Evolutionary conservation across 2,113 vertebrate species (phyloP), one percentile per base, ranked within the genome.

Genomic region (Chionodraco myersi): DNA sequence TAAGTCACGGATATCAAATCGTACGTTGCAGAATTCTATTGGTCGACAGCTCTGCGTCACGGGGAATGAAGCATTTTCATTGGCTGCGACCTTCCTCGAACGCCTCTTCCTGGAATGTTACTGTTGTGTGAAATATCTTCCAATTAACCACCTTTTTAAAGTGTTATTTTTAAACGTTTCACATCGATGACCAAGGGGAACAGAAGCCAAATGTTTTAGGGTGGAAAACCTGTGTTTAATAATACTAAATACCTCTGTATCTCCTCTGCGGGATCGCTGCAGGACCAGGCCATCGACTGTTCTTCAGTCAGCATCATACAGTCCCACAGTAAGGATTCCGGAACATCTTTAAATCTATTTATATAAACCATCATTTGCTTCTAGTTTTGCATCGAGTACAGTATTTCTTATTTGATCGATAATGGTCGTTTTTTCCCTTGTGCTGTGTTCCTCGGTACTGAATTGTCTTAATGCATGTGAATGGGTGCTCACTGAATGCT

Each of bases 1-100:
- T 79, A 75, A 85, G 74, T 0, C 30, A 10, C 52, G 26, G 23
- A 51, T 51, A n/a, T 1, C 13, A 26, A 2, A 0, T 8, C 2
- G 2, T 0, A 91, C 92, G 92, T 93, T 0, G 79, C 84, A 72
- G 6, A 80, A 75, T 12, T 11, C 36, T 10, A 90, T 92, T 93
- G 88, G 89, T 41, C 0, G 21, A 3, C 0, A 44, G 30, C 1
- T 1, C 1, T 8, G 1, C 72, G 84, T 91, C 86, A 82, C 34
- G 5, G 0, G 0, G 0, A 57, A 78, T 23, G 1, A 47, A 15
- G 63, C 47, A 0, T 52, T 82, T 2, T 81, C 7, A 93, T 93
- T 92, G 93, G 93, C 58, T 81, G 52, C 3, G 6, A 16, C 26
- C 48, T 13, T 61, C 14, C 1, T 15, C 51, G 18, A 1, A 3